Base-by-base conservation (phyloP, 2,797 vertebrate genomes). In the Octomys mimax region DNA sequence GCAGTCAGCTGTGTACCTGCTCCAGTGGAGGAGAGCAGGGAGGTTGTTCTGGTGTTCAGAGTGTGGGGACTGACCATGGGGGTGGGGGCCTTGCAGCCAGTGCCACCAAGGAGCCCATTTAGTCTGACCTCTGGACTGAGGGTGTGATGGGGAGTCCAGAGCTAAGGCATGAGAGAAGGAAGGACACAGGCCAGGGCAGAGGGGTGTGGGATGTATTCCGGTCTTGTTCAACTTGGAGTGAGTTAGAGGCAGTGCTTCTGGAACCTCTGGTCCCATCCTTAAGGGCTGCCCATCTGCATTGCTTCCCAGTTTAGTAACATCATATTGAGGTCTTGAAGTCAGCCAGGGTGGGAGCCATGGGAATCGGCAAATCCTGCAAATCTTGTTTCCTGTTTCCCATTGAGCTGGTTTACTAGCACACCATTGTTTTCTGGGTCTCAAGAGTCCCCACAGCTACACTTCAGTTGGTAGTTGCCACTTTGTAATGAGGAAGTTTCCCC, bases 171-270 rank as follows among this genome's bases (percentile, higher is more conserved):
- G 7, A 13, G 26, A n/a, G 33, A 68, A 78, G 61, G 42, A 68
- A 39, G 61, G 42, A 0, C 36, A 10, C 1, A 0, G 26, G 18
- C 2, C 14, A 8, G 39, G 24, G 18, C 61, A 24, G 73, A 78
- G 33, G 13, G n/a, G 39, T 70, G 8, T 18, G 0, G 24, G 7
- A 9, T 73, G 21, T 2, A 4, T 39, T 62, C 33, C 39, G 66
- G 46, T 31, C 24, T n/a, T 13, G 11, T 22, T 87, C 57, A 57
- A 0, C 77, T 9, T 3, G 3, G 64, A 28, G 33, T 9, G 46
- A 2, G 0, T 14, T 21, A 36, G 1, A 77, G 21, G 8, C 6
- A 31, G 10, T 14, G 10, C 6, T 8, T 4, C 0, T 0, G 21
- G 14, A 33, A 39, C 24, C 13, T 5, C 28, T 42, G 33, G 8